Conservation (phyloP, 1,140 invertebrate genomes). For the Plodia interpunctella region DNA sequence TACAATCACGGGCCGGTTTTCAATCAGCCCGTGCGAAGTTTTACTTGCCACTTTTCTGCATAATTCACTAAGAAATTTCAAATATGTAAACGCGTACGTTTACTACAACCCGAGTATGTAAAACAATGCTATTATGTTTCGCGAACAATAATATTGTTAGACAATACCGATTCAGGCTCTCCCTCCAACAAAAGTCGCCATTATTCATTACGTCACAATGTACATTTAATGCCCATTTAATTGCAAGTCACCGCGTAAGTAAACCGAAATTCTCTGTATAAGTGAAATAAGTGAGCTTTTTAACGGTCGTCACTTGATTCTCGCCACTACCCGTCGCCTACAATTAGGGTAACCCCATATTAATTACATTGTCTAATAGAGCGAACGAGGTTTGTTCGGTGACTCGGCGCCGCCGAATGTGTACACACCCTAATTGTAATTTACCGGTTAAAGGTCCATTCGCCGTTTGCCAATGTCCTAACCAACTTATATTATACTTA, state of each 20-base stretch:
- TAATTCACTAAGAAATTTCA: constrained; percentile 17
- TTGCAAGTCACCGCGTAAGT: constrained; percentile 17
- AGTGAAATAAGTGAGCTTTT: constrained; percentile 51
- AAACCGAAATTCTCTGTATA: constrained; percentile 25
- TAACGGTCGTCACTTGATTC: constrained; percentile 37
- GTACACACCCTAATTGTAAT: constrained; percentile 44
- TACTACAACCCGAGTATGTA: constrained; percentile 29
- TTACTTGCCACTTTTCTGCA: constrained; percentile 18
- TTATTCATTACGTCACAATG: constrained; percentile 49
- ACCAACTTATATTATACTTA: too few relatives aligned
- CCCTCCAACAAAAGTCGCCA: constrained; percentile 36
- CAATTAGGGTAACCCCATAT: constrained; percentile 65
- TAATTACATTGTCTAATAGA: constrained; percentile 71
- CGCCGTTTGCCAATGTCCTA: constrained; percentile 5
- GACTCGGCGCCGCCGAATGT: constrained; percentile 42
- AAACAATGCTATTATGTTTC: constrained; percentile 54
- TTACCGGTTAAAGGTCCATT: constrained; percentile 17
- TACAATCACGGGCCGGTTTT: constrained; percentile 25
- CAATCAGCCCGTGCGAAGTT: constrained; percentile 23
- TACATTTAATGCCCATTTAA: constrained; percentile 33
- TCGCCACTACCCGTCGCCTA: constrained; percentile 44
- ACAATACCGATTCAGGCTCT: constrained; percentile 46
- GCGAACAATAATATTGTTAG: constrained; percentile 50
- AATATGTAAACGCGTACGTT: constrained; percentile 20
- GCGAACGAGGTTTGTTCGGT: constrained; percentile 41